A percentile compares a stretch with the other conserved stretches of the same genome.
Conservation (phyloP, 64 coral and sea anemone genomes). For the Dendronephthya gigantea region DNA sequence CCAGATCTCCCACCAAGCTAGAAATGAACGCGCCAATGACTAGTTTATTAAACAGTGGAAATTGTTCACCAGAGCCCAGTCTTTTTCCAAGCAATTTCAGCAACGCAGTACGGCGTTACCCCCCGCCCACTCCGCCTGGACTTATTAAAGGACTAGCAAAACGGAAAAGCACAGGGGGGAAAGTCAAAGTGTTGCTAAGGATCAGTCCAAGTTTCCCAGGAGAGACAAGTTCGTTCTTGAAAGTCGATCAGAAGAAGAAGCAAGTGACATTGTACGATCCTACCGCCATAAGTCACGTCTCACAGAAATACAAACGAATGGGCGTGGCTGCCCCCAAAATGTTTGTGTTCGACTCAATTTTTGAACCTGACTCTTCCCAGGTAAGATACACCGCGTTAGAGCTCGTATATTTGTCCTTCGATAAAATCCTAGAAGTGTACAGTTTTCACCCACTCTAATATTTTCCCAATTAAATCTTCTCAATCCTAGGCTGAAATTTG, state of each 20-base stretch:
- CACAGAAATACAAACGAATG: slow-evolving; percentile 76
- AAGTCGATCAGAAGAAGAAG: slow-evolving; percentile 69
- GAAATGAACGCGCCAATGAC: background rate
- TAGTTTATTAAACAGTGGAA: background rate
- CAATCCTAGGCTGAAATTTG: slow-evolving; percentile 60
- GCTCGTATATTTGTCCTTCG: no score
- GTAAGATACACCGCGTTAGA: background rate
- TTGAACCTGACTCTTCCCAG: slow-evolving; percentile 71
- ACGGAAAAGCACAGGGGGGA: slow-evolving; percentile 2
- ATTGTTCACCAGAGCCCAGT: background rate
- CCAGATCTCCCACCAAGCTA: background rate
- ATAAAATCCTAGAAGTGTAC: no score
- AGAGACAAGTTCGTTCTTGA: slow-evolving; percentile 90
- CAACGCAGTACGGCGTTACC: background rate
- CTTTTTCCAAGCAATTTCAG: background rate
- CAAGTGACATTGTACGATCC: slow-evolving; percentile 94
- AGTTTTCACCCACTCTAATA: no score
- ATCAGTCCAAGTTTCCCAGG: slow-evolving; percentile 86
- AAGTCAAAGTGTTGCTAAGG: slow-evolving; percentile 82
- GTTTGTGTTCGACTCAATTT: slow-evolving; percentile 90
- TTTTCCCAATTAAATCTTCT: background rate
- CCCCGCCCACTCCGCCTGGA: background rate
- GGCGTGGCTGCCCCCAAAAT: slow-evolving; percentile 97
- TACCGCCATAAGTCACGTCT: slow-evolving; percentile 78
- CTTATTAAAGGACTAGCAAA: slow-evolving; percentile 2